These are phyloP conservation scores for Glaucidium brasilianum DNA, from an alignment of 2,113 vertebrate species.

Conservation along the genomic window DNA sequence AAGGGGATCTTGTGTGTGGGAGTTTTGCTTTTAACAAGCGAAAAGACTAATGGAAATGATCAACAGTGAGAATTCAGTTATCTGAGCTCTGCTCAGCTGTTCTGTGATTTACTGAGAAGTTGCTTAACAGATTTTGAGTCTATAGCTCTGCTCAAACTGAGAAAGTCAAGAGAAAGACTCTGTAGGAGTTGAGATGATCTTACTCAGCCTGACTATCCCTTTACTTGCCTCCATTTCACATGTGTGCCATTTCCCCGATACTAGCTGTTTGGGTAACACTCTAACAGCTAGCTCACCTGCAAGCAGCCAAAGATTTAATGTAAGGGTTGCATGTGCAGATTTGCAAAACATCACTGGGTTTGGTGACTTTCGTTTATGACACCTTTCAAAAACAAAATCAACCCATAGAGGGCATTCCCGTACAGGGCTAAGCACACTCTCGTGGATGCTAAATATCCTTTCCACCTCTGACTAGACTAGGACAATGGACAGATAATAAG, in stretches of 20 bases:
- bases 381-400: neutral
- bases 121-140: neutral
- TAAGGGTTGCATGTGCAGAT: neutral
- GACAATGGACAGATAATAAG: neutral
- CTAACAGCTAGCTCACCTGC: neutral
- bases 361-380: neutral
- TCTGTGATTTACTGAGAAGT: neutral
- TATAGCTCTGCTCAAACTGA: neutral
- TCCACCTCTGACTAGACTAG: neutral
- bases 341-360: neutral
- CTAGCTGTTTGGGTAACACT: neutral
- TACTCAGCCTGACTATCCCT: neutral
- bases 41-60: neutral
- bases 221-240: neutral
- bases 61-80: neutral
- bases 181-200: neutral
- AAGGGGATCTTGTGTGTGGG: neutral
- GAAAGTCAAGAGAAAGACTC: neutral
- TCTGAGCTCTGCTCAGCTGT: neutral
- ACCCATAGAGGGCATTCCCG: neutral
- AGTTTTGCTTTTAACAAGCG: neutral
- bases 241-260: rapidly evolving
- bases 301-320: rapidly evolving
- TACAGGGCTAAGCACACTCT: neutral
- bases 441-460: neutral